phyloP scores from a whole-genome alignment of 2,888 invertebrate genomes.

The Tortrix viridana region DNA sequence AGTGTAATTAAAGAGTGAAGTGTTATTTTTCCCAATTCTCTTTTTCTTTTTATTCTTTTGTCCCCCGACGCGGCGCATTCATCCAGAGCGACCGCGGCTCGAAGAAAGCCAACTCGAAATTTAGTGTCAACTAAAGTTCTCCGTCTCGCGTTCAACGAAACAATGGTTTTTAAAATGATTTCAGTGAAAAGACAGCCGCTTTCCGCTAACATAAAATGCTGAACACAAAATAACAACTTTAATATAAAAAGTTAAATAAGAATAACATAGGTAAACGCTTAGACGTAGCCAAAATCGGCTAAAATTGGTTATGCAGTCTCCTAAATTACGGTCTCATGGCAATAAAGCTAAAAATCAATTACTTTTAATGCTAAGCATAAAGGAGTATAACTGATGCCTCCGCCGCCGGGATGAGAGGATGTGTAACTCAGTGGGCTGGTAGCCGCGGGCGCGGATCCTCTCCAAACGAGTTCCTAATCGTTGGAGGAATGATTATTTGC shows the following conservation, averaged over 20 bases:
- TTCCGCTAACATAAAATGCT: too few relatives aligned
- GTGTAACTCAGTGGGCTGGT: constrained; percentile 54
- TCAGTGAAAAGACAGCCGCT: background rate
- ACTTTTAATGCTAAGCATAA: constrained; percentile 6
- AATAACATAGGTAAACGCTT: too few relatives aligned
- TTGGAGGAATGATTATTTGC: constrained; percentile 50
- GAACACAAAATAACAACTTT: too few relatives aligned
- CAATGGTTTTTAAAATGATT: constrained; percentile 1
- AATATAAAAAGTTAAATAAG: too few relatives aligned
- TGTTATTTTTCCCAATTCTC: constrained; percentile 52
- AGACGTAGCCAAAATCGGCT: too few relatives aligned
- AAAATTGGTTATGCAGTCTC: too few relatives aligned
- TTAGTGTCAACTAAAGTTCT: constrained; percentile 22
- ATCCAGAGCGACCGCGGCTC: constrained; percentile 49
- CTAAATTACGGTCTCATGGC: too few relatives aligned
- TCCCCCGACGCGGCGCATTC: constrained; percentile 47
- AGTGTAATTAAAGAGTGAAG: constrained; percentile 53
- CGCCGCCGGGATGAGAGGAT: constrained; percentile 38
- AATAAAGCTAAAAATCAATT: constrained; percentile 5
- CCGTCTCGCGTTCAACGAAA: background rate
- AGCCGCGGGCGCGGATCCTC: constrained; percentile 45
- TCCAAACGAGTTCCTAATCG: constrained; percentile 36
- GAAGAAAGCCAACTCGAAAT: constrained; percentile 22
- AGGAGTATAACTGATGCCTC: constrained; percentile 28
- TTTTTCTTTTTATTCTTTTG: constrained; percentile 52